Conservation (phyloP, 1,140 invertebrate species). For the Chelonus insularis region DNA sequence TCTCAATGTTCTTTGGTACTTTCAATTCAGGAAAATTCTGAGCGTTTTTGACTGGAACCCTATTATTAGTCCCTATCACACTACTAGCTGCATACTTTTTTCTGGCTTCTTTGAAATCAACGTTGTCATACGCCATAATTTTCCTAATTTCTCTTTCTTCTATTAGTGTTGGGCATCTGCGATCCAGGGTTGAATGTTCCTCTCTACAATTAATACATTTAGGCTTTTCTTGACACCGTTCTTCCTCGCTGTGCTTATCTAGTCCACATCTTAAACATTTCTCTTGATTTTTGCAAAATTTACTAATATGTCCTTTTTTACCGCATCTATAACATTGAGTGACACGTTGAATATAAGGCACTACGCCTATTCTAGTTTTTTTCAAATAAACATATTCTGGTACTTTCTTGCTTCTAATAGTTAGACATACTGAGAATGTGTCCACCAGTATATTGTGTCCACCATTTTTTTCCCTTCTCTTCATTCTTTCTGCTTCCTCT, state of each 20-base stretch:
- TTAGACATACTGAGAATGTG: not conserved
- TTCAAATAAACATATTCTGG: not conserved
- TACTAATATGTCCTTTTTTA: not conserved
- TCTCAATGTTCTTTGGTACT: no score
- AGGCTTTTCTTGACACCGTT: not conserved
- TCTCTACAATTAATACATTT: not conserved
- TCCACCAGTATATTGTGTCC: no score
- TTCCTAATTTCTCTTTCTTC: not conserved
- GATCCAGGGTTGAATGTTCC: not conserved
- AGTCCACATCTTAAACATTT: not conserved
- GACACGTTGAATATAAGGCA: not conserved
- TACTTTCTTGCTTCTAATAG: not conserved
- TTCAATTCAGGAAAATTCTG: no score
- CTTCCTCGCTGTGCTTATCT: not conserved
- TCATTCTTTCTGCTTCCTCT: not conserved
- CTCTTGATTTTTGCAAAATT: not conserved
- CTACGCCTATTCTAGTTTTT: not conserved
- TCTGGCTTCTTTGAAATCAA: not conserved
- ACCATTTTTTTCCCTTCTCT: not conserved
- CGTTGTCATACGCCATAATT: conserved; percentile 1
- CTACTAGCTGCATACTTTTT: not conserved
- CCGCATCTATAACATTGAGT: not conserved
- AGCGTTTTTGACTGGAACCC: not conserved
- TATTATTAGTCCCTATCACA: not conserved
- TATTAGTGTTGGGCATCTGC: not conserved